These are phyloP conservation scores for Borostomias antarcticus DNA, from an alignment of 2,797 vertebrate species.

Conservation along the genomic window DNA sequence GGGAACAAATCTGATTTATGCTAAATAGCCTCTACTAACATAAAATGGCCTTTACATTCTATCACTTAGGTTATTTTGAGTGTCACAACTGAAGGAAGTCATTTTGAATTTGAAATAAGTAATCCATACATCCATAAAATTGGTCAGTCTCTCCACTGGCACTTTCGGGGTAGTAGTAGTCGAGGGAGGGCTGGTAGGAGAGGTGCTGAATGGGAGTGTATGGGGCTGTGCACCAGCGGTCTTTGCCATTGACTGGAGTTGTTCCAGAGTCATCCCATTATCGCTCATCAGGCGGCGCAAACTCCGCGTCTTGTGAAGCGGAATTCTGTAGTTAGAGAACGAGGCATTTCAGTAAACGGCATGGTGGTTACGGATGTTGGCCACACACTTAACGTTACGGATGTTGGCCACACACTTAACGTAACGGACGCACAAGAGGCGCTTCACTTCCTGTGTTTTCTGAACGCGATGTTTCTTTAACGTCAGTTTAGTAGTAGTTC, in stretches of 20 bases:
- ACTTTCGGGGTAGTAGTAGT: background rate
- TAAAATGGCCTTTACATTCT: too few relatives aligned
- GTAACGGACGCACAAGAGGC: background rate
- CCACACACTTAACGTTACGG: too few relatives aligned
- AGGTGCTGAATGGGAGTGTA: too few relatives aligned
- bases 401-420: too few relatives aligned
- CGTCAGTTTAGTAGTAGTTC: too few relatives aligned
- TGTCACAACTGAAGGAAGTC: background rate
- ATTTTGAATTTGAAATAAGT: background rate
- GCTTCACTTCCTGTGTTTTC: background rate
- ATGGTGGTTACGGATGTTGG: too few relatives aligned
- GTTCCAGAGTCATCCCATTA: conserved; percentile 62
- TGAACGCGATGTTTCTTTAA: too few relatives aligned
- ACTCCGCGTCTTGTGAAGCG: conserved; percentile 73
- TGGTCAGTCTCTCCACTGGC: conserved; percentile 80
- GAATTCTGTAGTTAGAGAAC: conserved; percentile 66
- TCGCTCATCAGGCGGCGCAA: conserved; percentile 68
- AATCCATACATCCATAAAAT: conserved; percentile 87
- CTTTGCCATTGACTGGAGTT: conserved; percentile 55
- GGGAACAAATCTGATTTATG: background rate
- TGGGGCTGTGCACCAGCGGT: conserved; percentile 4
- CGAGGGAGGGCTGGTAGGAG: background rate
- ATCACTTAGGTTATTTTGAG: background rate
- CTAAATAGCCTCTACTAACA: background rate
- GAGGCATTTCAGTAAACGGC: background rate